These are phyloP conservation scores for Neotoxoptera formosana DNA, from an alignment of 1,140 invertebrate genomes.

Conservation along the genomic window DNA sequence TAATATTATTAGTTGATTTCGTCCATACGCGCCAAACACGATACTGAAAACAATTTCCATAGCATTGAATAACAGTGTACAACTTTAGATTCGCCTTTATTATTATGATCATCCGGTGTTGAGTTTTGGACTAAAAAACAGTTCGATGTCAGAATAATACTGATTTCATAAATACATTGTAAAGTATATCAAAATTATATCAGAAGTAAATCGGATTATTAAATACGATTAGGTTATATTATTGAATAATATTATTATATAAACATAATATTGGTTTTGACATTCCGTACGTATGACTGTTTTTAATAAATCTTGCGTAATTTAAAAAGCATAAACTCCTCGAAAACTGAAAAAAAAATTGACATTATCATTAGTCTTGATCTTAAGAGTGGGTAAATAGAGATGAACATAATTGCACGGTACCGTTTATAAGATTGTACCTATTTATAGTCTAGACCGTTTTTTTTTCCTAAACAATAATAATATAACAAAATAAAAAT, in stretches of 20 bases:
- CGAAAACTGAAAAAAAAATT: not conserved
- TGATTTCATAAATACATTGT: not conserved
- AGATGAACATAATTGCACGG: not conserved
- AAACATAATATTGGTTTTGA: not conserved
- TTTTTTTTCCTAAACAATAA: not conserved
- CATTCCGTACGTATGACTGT: not conserved
- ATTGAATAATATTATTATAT: not conserved
- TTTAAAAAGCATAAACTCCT: too few species aligned
- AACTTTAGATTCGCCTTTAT: not conserved
- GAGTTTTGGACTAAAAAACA: not conserved
- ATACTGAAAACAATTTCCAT: not conserved
- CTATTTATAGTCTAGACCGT: too few species aligned
- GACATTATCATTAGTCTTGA: not conserved
- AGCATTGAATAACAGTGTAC: not conserved
- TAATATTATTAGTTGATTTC: not conserved
- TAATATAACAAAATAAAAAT: not conserved
- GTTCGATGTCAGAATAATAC: not conserved
- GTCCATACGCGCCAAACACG: accelerated
- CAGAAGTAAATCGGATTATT: too few species aligned
- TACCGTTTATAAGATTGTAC: not conserved
- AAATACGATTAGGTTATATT: not conserved
- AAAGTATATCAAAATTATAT: too few species aligned
- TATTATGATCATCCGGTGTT: not conserved
- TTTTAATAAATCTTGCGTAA: not conserved
- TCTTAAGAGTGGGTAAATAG: not conserved